Evolutionary conservation across 2,113 vertebrate species (phyloP), one percentile per base, ranked within the genome.

Genomic region (Sapajus apella): DNA sequence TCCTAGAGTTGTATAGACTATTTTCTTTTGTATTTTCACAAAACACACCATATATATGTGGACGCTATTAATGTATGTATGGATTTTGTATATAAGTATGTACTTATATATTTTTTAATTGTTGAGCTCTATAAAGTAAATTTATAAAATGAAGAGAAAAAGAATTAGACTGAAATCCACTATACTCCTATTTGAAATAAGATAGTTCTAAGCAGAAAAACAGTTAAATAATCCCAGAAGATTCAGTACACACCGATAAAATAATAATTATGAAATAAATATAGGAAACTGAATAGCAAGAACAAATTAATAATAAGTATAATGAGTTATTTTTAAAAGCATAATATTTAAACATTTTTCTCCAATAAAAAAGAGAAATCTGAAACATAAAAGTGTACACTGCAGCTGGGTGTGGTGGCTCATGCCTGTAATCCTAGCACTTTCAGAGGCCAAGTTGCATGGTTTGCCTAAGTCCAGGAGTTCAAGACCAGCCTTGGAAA

Each of bases 391-490:
- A 20, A 37, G 18, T 64, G 10, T 64, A 64, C 25, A 64, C 58
- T 64, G 25, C 1, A 0, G 25, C 58, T 35, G 64, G 64, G 30
- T 35, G 27, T 35, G 5, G 64, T 35, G 64, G 64, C 64, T 14
- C 14, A 68, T 13, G 64, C 32, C 64, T 35, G 32, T 68, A 68
- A 68, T 68, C 30, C 64, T 5, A 35, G 14, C 25, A 64, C 64
- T 68, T 35, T 35, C 2, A 7, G 32, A 68, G 64, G 30, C 32
- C 16, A 30, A 68, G 14, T 13, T 1, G 30, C 0, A 0, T 17
- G 64, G 64, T 35, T 68, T 17, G 32, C 30, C 6, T 2, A 30
- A 68, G 64, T 14, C 17, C 64, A 32, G 27, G 64, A 8, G 64
- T 35, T 68, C 32, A 35, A 68, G 64, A 68, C 64, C 32, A 14